Evolutionary conservation across 2,888 invertebrate genomes (phyloP).

Genomic region (Epinotia brunnichana): DNA sequence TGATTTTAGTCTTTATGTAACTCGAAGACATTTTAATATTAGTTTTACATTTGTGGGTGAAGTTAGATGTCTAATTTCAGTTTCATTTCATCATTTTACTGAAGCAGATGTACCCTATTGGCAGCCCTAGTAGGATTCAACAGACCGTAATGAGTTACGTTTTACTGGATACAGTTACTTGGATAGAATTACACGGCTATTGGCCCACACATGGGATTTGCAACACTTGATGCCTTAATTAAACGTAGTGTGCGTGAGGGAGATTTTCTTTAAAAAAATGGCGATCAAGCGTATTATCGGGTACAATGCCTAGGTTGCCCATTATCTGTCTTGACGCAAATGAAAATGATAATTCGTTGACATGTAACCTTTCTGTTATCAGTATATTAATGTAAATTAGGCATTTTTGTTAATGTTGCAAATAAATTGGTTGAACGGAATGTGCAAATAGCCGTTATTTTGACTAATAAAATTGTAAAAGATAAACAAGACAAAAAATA

Average conservation of each 20-base stretch:
- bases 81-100: not conserved
- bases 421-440: conserved; percentile 21
- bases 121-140: conserved; percentile 47
- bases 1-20: not conserved
- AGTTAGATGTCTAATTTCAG: not conserved
- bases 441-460: conserved; percentile 12
- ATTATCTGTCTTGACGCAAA: conserved; percentile 65
- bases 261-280: conserved; percentile 1
- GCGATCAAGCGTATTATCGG: conserved; percentile 5
- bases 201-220: conserved; percentile 23
- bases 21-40: not conserved
- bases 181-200: conserved; percentile 35
- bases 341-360: conserved; percentile 56
- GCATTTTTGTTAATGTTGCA: conserved; percentile 22
- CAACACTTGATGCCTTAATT: conserved; percentile 13
- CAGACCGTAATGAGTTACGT: conserved; percentile 61
- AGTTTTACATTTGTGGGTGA: not conserved
- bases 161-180: conserved; percentile 48
- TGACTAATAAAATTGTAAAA: not conserved
- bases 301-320: conserved; percentile 32
- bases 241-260: not conserved
- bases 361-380: conserved; percentile 47
- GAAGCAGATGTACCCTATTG: conserved; percentile 1
- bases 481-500: no score
- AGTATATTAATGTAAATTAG: conserved; percentile 28